Evolutionary conservation across 2,113 vertebrate species (phyloP).

Genomic region (Bufo bufo): DNA sequence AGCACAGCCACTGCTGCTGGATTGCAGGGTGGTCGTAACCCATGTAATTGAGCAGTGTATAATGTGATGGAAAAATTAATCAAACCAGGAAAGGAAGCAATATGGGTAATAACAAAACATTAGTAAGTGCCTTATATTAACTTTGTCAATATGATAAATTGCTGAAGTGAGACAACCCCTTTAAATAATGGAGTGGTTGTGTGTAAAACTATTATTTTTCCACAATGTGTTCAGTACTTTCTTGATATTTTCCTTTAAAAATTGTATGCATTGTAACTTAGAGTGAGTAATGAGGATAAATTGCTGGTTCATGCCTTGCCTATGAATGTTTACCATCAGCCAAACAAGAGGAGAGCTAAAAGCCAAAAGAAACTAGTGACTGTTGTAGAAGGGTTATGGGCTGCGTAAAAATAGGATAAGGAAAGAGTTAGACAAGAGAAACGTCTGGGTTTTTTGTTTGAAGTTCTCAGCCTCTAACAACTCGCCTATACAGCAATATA

Average conservation of each 20-base stretch:
- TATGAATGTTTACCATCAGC: conserved; percentile 25
- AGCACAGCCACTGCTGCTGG: too few relatives aligned
- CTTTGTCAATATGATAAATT: too few relatives aligned
- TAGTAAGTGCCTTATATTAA: too few relatives aligned
- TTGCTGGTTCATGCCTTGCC: not conserved
- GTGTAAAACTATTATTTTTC: too few relatives aligned
- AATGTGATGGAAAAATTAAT: too few relatives aligned
- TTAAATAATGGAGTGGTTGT: too few relatives aligned
- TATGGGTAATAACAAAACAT: too few relatives aligned
- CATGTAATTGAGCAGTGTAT: too few relatives aligned
- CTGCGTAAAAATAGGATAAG: conserved; percentile 19
- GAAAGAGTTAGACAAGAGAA: conserved; percentile 47
- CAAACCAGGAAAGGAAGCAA: too few relatives aligned
- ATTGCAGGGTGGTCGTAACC: too few relatives aligned
- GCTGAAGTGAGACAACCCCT: too few relatives aligned
- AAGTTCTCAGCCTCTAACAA: conserved; percentile 23
- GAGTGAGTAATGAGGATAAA: not conserved
- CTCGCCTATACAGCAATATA: conserved; percentile 29
- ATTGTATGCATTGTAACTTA: not conserved
- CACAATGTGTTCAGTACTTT: not conserved
- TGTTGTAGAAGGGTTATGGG: conserved; percentile 35
- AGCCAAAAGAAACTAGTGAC: not conserved
- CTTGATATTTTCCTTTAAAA: not conserved
- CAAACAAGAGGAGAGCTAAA: not conserved
- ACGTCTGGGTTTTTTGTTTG: conserved; percentile 33